Evolutionary conservation across 1,140 invertebrate species (phyloP), one percentile per base, ranked within the genome.

Genomic region (Octopus bimaculoides): DNA sequence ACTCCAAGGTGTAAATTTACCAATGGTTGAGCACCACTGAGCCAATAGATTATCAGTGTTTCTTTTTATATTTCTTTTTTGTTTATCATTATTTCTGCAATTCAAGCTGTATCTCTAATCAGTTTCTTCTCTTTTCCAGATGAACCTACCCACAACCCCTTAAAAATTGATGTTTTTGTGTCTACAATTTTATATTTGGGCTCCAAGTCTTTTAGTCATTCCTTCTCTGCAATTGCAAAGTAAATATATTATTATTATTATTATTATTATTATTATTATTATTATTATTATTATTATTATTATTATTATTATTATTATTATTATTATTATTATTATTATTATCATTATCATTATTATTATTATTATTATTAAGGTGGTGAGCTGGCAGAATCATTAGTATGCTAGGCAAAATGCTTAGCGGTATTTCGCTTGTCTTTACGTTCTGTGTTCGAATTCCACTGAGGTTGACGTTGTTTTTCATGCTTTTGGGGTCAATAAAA

Each of bases 151-250:
- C 86, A 87, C 86, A 97, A 98, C 91, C 95, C 96, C 0, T 89
- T 98, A 54, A 97, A 97, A 90, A 98, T 99, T 74, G 96, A 98
- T 87, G 95, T 99, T 0, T 99, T 99, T 90, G 95, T 98, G 7
- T 96, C 98, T 85, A 98, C 96, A 0, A 90, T 99, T 79, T 91
- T 99, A 0, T 95, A 97, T 88, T 91, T 98, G 69, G 97, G 97
- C 41, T 95, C 95, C 4, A 99, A 99, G 91, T 98, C 97, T 86
- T 98, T 99, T 87, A 98, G 97, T 83, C 98, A 99, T 88, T 96
- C 96, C 84, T 99, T 99, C 91, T 96, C 98, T 17, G 97, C 97
- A 61, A 96, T 99, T 85, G 96, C 96, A 26, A 99, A 99, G 92
- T 92, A 88, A 88, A 87, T 86, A 20, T 78, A 9, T 10, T 10